Conservation (phyloP, 2,888 invertebrate species). For the Drosophila hawaiiensis region DNA sequence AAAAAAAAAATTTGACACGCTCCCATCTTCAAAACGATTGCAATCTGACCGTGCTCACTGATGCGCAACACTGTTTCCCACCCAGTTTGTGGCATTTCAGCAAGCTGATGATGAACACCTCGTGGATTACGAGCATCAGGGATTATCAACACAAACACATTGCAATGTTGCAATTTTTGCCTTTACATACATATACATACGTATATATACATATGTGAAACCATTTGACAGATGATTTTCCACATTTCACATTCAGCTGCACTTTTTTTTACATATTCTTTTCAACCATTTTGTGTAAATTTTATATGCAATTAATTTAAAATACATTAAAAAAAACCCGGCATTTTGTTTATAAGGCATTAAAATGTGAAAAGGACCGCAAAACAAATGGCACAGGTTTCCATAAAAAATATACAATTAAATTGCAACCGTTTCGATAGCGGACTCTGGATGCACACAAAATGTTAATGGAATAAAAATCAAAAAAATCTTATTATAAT, state of each 20-base stretch:
- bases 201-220: constrained; percentile 24
- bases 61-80: constrained; percentile 39
- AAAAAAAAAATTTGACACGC: background rate
- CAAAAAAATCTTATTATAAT: background rate
- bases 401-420: constrained; percentile 33
- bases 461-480: background rate
- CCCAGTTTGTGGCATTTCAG: background rate
- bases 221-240: constrained; percentile 72
- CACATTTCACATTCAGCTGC: constrained; percentile 64
- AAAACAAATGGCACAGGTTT: constrained; percentile 37
- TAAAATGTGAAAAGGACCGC: constrained; percentile 60
- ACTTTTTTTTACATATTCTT: constrained; percentile 25
- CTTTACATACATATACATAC: background rate
- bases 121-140: constrained; percentile 15
- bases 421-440: constrained; percentile 8
- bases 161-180: constrained; percentile 48
- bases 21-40: constrained; percentile 17
- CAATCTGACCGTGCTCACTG: constrained; percentile 31
- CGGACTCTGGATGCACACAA: constrained; percentile 19
- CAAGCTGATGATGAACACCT: constrained; percentile 18
- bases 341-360: constrained; percentile 58
- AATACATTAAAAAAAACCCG: constrained; percentile 26
- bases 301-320: constrained; percentile 54
- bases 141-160: constrained; percentile 48
- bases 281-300: constrained; percentile 39